These are phyloP conservation scores for Buathra laborator DNA, from an alignment of 2,888 invertebrate genomes.

Conservation along the genomic window DNA sequence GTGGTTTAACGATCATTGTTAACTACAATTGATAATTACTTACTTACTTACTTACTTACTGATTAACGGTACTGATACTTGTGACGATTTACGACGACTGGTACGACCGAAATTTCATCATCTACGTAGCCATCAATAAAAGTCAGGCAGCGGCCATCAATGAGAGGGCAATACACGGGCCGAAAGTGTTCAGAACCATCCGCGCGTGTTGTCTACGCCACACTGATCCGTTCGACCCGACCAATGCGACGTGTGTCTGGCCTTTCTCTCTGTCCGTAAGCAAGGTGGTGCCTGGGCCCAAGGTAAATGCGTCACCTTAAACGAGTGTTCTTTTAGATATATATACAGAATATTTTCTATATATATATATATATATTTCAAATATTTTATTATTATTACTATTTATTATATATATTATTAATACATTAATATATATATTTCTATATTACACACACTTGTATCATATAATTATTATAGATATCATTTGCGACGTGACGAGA, in stretches of 20 bases:
- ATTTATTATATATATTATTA: conserved; percentile 44
- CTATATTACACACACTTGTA: conserved; percentile 39
- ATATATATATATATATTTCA: conserved; percentile 35
- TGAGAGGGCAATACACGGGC: conserved; percentile 80
- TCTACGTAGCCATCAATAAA: conserved; percentile 81
- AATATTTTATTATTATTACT: conserved; percentile 21
- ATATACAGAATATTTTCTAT: conserved; percentile 16
- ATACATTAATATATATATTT: conserved; percentile 49
- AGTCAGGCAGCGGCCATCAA: conserved; percentile 82
- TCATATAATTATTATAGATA: conserved; percentile 32
- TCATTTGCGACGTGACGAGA: neutral
- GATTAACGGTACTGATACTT: conserved; percentile 66
- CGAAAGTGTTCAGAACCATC: conserved; percentile 79
- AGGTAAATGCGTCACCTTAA: conserved; percentile 86
- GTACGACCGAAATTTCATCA: conserved; percentile 73
- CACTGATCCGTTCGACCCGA: conserved; percentile 81
- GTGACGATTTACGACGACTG: conserved; percentile 72
- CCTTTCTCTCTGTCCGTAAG: conserved; percentile 84
- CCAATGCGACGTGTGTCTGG: conserved; percentile 83
- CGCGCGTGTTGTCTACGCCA: conserved; percentile 80
- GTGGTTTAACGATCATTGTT: conserved; percentile 34
- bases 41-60: conserved; percentile 49
- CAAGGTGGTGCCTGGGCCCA: conserved; percentile 85
- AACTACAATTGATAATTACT: conserved; percentile 6
- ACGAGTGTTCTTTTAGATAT: conserved; percentile 83